phyloP scores from a whole-genome alignment of 2,113 vertebrate genomes.

The Nycticorax nycticorax region DNA sequence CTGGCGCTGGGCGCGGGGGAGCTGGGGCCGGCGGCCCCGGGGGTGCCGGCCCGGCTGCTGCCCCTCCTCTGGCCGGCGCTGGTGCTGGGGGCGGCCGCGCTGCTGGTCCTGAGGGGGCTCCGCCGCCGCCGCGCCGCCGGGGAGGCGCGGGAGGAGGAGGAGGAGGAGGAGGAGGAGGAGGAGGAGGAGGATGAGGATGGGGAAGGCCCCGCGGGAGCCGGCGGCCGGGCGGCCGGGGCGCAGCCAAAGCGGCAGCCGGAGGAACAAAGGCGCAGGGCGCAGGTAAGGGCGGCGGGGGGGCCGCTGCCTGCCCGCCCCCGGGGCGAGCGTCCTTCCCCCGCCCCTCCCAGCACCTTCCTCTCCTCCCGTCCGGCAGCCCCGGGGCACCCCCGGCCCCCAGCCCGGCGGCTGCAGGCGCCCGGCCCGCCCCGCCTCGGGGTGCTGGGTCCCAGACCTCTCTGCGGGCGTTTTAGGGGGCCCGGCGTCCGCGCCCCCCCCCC shows the following conservation, averaged over 20 bases:
- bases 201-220: not conserved
- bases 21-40: not conserved
- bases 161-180: not conserved
- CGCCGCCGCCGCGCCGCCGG: not conserved
- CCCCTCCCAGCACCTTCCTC: not conserved
- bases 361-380: not conserved
- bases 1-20: not conserved
- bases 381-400: not conserved
- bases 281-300: not conserved
- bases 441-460: not conserved
- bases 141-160: not conserved
- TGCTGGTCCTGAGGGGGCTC: not conserved
- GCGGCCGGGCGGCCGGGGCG: not conserved
- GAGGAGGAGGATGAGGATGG: not conserved
- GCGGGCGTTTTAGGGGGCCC: not conserved
- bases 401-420: not conserved
- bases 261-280: constrained; percentile 16
- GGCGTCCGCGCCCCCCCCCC: not conserved
- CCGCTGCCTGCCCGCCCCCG: not conserved
- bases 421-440: not conserved
- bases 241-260: not conserved
- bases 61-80: not conserved
- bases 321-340: not conserved
- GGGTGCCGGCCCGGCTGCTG: not conserved
- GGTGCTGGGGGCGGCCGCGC: not conserved